Evolutionary conservation across 1,140 invertebrate genomes (phyloP), one percentile per base, ranked within the genome.

Genomic region (Bombyx mandarina): DNA sequence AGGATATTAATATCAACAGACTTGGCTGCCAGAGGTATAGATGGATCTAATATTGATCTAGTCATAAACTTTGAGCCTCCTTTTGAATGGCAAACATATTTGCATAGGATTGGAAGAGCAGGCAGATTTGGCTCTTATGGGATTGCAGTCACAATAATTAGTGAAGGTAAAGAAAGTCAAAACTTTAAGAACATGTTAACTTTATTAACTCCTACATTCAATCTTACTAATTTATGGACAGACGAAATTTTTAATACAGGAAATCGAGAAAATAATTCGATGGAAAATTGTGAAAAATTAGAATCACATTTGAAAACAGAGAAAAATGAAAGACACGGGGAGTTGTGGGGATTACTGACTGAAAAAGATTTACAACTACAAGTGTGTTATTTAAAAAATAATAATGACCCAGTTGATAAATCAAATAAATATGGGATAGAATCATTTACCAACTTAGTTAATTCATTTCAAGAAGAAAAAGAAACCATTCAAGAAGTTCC

Each of bases 51-150:
- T 89, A 93, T 99, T 7, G 95, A 99, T 89, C 87, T 99, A 48
- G 94, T 99, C 1, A 91, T 99, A 8, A 99, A 99, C 86, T 90
- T 99, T 70, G 98, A 99, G 79, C 77, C 94, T 47, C 96, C 98
- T 2, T 72, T 67, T 53, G 93, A 97, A 75, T 89, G 91, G 67
- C 92, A 95, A 56, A 98, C 96, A 3, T 99, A 99, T 90, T 90
- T 99, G 59, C 98, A 99, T 88, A 90, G 98, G 77, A 97, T 98
- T 75, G 98, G 98, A 6, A 90, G 98, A 70, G 96, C 97, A 54
- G 98, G 98, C 1, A 89, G 98, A 67, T 99, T 93, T 89, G 95
- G 95, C 1, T 93, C 94, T 12, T 89, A 90, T 73, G 95, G 94
- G 57, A 89, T 92, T 52, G 91, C 93, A 26, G 90, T 96, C 35